These are phyloP conservation scores for Myrmophylax atrothorax DNA, from an alignment of 2,113 vertebrate species.

Conservation along the genomic window DNA sequence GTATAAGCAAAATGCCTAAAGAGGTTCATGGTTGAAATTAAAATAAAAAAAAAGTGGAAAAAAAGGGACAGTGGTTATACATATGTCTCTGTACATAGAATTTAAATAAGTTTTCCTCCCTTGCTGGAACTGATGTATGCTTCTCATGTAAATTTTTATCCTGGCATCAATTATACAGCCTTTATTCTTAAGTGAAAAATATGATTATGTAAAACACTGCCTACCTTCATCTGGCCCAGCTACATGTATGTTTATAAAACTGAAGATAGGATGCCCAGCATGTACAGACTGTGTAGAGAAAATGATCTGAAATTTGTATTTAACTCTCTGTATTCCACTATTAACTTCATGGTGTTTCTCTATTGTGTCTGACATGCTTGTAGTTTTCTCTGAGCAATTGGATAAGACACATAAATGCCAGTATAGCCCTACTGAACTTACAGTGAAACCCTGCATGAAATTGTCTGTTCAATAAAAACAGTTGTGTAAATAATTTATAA, in stretches of 20 bases:
- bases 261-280: not conserved
- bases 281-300: not conserved
- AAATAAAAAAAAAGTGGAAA: not conserved
- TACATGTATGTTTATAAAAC: not conserved
- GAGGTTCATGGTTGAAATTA: not conserved
- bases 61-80: not conserved
- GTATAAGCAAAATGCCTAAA: slow-evolving; percentile 31
- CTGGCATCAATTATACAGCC: not conserved
- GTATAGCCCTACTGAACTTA: not conserved
- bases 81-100: not conserved
- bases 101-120: not conserved
- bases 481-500: not conserved
- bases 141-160: not conserved
- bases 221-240: not conserved
- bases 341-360: not conserved
- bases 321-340: not conserved
- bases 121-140: not conserved
- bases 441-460: not conserved
- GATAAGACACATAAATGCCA: not conserved
- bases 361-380: not conserved
- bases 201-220: slow-evolving; percentile 5
- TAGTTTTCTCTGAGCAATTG: not conserved
- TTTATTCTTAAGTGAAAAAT: slow-evolving; percentile 23
- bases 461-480: not conserved
- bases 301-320: not conserved